A percentile compares a stretch with the other conserved stretches of the same genome.
Evolutionary conservation across 2,797 vertebrate species (phyloP).

Genomic region (Steatocranus sp.): DNA sequence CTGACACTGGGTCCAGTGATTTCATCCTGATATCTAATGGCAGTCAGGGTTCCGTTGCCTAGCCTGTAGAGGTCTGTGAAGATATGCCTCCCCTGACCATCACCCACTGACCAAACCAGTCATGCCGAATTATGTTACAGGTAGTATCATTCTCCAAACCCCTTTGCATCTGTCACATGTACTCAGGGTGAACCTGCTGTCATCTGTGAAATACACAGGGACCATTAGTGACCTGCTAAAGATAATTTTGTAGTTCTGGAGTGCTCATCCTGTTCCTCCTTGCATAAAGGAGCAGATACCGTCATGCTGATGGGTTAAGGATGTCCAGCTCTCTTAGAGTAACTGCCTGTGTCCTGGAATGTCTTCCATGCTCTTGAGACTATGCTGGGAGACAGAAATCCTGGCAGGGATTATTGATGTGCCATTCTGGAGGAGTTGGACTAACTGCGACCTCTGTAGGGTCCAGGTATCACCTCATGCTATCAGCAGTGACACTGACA

Average conservation of each 20-base stretch:
- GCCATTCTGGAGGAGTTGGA: background rate
- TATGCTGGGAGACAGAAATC: background rate
- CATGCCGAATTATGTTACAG: background rate
- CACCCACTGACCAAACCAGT: background rate
- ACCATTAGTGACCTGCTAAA: background rate
- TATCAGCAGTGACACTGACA: background rate
- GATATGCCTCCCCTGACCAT: background rate
- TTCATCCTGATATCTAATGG: background rate
- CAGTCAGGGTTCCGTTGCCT: rapidly evolving
- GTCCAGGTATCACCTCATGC: background rate
- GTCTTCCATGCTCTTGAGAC: background rate
- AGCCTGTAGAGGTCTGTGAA: background rate
- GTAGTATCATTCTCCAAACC: background rate
- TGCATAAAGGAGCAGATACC: background rate
- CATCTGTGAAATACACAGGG: background rate
- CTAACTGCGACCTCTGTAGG: background rate
- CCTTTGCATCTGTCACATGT: background rate
- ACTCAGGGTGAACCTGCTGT: background rate
- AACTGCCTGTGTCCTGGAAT: background rate
- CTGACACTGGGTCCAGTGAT: background rate
- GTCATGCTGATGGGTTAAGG: background rate
- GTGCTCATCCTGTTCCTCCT: background rate
- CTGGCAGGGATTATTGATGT: background rate
- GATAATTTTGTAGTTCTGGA: background rate
- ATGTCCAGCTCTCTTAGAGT: background rate